A percentile compares a stretch with the other conserved stretches of the same genome.
phyloP scores from a whole-genome alignment of 2,888 invertebrate species.

The Dryadula phaetusa region DNA sequence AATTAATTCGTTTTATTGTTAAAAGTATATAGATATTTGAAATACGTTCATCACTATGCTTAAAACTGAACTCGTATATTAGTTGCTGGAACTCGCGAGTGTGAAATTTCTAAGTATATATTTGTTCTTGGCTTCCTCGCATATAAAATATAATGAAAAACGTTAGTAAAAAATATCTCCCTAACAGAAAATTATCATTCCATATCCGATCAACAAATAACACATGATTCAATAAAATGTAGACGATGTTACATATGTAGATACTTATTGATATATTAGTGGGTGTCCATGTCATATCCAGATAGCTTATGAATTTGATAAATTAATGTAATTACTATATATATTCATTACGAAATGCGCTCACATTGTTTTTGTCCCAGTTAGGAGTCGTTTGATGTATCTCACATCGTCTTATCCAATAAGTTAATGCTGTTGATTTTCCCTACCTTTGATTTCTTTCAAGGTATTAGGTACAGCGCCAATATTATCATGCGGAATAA shows the following conservation, averaged over 20 bases:
- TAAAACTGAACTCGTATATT: too few species aligned
- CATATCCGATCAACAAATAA: neutral
- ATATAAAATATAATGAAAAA: too few species aligned
- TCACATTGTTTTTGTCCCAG: constrained; percentile 66
- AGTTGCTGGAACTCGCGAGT: too few species aligned
- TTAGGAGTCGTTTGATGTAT: constrained; percentile 69
- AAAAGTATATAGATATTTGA: too few species aligned
- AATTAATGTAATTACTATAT: constrained; percentile 46
- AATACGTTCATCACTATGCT: too few species aligned
- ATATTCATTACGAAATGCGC: constrained; percentile 61
- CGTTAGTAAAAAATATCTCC: too few species aligned
- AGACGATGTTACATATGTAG: neutral
- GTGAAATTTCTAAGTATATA: too few species aligned
- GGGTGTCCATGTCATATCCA: neutral
- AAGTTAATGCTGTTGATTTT: constrained; percentile 69
- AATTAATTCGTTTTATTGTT: too few species aligned
- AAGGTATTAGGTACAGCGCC: constrained; percentile 54
- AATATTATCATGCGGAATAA: constrained; percentile 50
- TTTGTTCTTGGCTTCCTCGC: too few species aligned
- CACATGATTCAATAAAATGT: neutral
- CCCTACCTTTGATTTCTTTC: constrained; percentile 50
- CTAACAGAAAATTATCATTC: too few species aligned
- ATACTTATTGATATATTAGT: neutral
- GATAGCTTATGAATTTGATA: constrained; percentile 8
- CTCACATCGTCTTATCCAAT: constrained; percentile 74